Conservation (phyloP, 2,113 vertebrate genomes). For the Furnarius figulus region DNA sequence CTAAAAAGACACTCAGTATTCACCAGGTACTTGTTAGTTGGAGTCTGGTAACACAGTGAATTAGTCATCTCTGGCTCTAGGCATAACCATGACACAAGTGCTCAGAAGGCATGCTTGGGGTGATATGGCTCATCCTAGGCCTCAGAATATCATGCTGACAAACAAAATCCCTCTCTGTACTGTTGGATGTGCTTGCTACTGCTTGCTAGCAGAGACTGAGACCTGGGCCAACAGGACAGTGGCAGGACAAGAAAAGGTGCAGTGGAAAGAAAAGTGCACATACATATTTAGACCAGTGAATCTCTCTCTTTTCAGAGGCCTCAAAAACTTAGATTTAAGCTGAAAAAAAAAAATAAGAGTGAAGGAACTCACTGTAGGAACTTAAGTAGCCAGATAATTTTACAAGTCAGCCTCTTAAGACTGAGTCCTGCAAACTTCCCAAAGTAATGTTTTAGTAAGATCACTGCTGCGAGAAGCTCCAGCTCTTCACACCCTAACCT, state of each 20-base stretch:
- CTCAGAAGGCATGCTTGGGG: neutral
- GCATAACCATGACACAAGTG: neutral
- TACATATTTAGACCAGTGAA: neutral
- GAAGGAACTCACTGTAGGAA: neutral
- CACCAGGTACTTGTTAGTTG: neutral
- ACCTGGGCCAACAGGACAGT: neutral
- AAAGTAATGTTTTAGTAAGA: neutral
- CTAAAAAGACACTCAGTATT: neutral
- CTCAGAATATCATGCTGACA: neutral
- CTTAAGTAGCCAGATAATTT: neutral
- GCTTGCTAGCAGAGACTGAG: neutral
- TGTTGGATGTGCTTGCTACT: neutral
- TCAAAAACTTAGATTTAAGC: neutral
- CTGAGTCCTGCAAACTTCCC: neutral
- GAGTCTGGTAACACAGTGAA: neutral
- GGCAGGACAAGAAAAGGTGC: neutral
- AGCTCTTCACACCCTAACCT: slow-evolving; percentile 3
- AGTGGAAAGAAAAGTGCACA: neutral
- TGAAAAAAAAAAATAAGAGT: neutral
- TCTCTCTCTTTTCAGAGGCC: neutral
- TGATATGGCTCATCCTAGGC: neutral
- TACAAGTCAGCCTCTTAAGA: neutral
- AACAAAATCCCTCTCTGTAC: neutral
- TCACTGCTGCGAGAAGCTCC: neutral
- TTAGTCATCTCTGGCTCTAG: neutral